phyloP scores from a whole-genome alignment of 2,113 vertebrate genomes.

The Choloepus hoffmanni region DNA sequence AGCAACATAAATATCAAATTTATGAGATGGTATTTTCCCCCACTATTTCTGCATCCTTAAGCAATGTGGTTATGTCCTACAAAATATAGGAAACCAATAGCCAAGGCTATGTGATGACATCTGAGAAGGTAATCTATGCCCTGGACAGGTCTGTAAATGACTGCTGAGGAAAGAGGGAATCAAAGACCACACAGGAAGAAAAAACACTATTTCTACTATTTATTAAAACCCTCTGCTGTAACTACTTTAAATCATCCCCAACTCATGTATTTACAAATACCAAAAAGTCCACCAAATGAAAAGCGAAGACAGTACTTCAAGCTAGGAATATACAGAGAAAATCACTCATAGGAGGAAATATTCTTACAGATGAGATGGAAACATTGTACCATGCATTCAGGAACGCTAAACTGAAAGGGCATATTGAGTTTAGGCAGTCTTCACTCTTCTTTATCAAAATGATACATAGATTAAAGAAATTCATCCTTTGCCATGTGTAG shows the following conservation, averaged over 20 bases:
- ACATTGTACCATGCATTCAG: neutral
- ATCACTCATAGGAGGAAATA: neutral
- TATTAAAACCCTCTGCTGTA: neutral
- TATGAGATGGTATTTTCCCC: neutral
- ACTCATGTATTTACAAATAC: neutral
- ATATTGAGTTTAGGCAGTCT: neutral
- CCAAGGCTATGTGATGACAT: neutral
- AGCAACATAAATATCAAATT: slow-evolving; percentile 9
- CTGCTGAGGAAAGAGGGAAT: neutral
- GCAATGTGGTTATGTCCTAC: neutral
- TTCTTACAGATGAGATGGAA: neutral
- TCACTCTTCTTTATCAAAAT: neutral
- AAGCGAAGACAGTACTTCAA: slow-evolving; percentile 27
- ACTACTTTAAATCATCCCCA: neutral
- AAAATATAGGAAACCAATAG: neutral
- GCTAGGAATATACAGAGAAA: neutral
- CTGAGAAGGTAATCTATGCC: neutral
- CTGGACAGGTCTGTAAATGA: neutral
- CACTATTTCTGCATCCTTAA: neutral
- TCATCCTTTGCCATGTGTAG: neutral
- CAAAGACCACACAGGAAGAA: neutral
- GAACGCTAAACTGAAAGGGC: neutral
- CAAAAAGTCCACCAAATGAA: neutral
- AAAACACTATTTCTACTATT: neutral
- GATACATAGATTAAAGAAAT: neutral